Evolutionary conservation across 2,888 invertebrate genomes (phyloP), one percentile per base, ranked within the genome.

Genomic region (Phaonia tiefii): DNA sequence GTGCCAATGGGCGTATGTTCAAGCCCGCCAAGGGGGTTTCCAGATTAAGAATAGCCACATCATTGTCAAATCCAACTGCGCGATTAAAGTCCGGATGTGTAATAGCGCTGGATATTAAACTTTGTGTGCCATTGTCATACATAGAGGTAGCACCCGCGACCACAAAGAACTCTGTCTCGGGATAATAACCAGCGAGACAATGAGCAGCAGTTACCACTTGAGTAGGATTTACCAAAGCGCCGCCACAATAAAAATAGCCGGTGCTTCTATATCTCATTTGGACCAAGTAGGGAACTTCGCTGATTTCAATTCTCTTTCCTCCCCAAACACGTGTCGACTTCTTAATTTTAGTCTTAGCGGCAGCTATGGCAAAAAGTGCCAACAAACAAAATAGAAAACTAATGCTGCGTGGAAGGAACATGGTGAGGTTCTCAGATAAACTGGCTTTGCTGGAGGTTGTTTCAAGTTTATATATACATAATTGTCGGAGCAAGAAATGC

Each of bases 41-140:
- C 60, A 90, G 65, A 25, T 73, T 82, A 3, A 89, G 58, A 17
- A 89, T 76, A 1, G 90, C 89, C n/a, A 89, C 86, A 78, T 89
- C 89, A 25, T 22, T 25, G 54, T 26, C n/a, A n/a, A n/a, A n/a
- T n/a, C n/a, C n/a, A n/a, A n/a, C n/a, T n/a, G n/a, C n/a, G n/a
- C n/a, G n/a, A n/a, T n/a, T n/a, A n/a, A n/a, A 10, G 11, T 15
- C n/a, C 8, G 13, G 13, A 46, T 46, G 46, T 3, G 11, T 4
- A 46, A 1, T 15, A 17, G 46, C 17, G 2, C 2, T 1, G n/a
- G 17, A 2, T 4, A 46, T 17, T 15, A 3, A 11, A 1, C 56
- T 26, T 13, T 13, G n/a, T 7, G 31, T 31, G 7, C 56, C 56
- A 7, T 22, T 1, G 4, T 56, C 56, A 4, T 13, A 3, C 0